A percentile compares a stretch with the other conserved stretches of the same genome.
These are phyloP conservation scores for Lamprologus speciosus DNA, from an alignment of 2,113 vertebrate genomes.

Conservation along the genomic window DNA sequence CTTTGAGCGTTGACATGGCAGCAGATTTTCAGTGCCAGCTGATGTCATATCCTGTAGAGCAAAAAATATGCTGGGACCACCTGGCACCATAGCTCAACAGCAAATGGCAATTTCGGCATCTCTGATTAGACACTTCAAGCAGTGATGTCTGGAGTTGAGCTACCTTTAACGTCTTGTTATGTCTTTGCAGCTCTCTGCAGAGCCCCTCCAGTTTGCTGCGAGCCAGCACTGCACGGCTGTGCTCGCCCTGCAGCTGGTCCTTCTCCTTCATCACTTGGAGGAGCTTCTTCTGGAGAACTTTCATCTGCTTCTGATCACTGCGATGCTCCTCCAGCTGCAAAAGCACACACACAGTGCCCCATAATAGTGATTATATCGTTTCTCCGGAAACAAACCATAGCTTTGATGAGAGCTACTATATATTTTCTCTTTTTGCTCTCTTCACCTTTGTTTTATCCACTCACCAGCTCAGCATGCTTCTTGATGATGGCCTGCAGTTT, in stretches of 20 bases:
- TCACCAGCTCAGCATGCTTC: slow-evolving; percentile 96
- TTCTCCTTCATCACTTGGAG: slow-evolving; percentile 89
- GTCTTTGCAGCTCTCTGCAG: slow-evolving; percentile 93
- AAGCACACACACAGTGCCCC: background rate
- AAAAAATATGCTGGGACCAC: slow-evolving; percentile 4
- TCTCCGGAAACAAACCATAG: background rate
- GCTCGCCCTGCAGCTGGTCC: slow-evolving; percentile 91
- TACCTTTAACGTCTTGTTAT: slow-evolving; percentile 98
- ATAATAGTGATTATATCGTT: background rate
- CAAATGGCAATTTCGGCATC: background rate
- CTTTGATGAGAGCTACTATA: background rate
- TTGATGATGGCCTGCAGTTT: slow-evolving; percentile 90
- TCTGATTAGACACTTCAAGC: background rate
- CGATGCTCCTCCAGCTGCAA: slow-evolving; percentile 89
- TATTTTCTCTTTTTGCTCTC: background rate
- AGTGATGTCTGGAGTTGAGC: background rate
- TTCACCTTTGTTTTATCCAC: slow-evolving; percentile 27
- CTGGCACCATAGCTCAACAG: background rate
- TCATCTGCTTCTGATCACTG: slow-evolving; percentile 87
- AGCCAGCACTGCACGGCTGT: slow-evolving; percentile 88
- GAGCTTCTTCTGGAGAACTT: slow-evolving; percentile 87
- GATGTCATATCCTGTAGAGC: slow-evolving; percentile 4
- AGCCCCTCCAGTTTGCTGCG: slow-evolving; percentile 95
- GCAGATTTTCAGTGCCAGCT: slow-evolving; percentile 11
- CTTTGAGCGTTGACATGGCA: background rate